These are phyloP conservation scores for Cataglyphis altisquamis DNA, from an alignment of 2,888 invertebrate species.

Conservation along the genomic window DNA sequence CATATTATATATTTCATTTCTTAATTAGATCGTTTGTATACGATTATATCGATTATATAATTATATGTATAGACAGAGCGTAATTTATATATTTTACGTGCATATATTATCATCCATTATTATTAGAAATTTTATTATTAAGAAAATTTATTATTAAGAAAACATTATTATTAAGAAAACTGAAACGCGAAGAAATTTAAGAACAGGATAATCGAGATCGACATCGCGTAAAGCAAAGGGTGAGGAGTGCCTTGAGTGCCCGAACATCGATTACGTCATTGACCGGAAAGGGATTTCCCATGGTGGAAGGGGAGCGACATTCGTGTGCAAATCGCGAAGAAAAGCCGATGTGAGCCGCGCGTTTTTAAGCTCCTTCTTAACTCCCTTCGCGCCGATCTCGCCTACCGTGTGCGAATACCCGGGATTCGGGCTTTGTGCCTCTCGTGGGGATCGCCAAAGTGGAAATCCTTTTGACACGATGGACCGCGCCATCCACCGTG, in stretches of 20 bases:
- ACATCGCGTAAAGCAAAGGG: constrained; percentile 38
- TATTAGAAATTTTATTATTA: no score
- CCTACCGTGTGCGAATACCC: constrained; percentile 63
- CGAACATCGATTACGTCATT: constrained; percentile 40
- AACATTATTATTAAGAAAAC: constrained; percentile 31
- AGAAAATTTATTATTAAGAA: no score
- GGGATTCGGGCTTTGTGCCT: constrained; percentile 48
- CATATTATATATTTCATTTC: background rate
- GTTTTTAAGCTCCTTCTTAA: constrained; percentile 47
- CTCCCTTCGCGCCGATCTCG: constrained; percentile 73
- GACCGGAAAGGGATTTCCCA: constrained; percentile 47
- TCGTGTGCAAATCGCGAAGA: constrained; percentile 60
- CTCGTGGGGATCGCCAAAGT: constrained; percentile 47
- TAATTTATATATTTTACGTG: background rate
- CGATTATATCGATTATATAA: background rate
- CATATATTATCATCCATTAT: constrained; percentile 26
- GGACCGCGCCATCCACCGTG: constrained; percentile 44
- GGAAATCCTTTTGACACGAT: constrained; percentile 49
- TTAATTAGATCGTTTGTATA: background rate
- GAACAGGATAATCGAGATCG: constrained; percentile 39
- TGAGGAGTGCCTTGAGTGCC: constrained; percentile 15
- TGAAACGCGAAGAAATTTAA: constrained; percentile 12
- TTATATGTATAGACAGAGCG: background rate
- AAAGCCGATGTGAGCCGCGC: constrained; percentile 35
- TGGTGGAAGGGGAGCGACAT: constrained; percentile 40